Evolutionary conservation across 2,888 invertebrate species (phyloP).

Genomic region (Stegophylla sp.): DNA sequence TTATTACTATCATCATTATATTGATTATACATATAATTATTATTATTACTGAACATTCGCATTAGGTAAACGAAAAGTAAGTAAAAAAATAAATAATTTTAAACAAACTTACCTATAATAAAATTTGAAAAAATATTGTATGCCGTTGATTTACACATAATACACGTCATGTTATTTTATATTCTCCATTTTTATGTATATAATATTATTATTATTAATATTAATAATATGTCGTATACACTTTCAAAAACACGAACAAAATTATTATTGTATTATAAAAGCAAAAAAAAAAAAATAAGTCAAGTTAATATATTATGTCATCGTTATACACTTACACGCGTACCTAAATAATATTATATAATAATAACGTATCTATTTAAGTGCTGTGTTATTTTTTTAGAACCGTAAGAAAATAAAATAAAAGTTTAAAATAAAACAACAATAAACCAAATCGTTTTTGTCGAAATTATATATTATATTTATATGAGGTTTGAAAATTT

Average conservation of each 20-base stretch:
- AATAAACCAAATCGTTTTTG: constrained; percentile 49
- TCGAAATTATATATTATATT: too few species aligned
- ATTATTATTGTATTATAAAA: constrained; percentile 4
- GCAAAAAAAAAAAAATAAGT: constrained; percentile 16
- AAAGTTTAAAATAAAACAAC: constrained; percentile 50
- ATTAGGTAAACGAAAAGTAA: constrained; percentile 9
- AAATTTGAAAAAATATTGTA: background rate
- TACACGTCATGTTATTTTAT: background rate
- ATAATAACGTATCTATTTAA: constrained; percentile 33
- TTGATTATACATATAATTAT: constrained; percentile 25
- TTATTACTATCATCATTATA: background rate
- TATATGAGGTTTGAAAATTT: too few species aligned
- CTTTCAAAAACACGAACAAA: background rate
- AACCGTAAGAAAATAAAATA: constrained; percentile 33
- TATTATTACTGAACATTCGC: constrained; percentile 23
- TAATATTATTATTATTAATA: background rate
- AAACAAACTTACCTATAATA: too few species aligned
- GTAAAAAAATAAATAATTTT: background rate
- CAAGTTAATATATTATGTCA: constrained; percentile 16
- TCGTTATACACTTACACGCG: background rate
- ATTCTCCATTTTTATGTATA: background rate
- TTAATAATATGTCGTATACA: background rate
- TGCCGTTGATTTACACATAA: background rate
- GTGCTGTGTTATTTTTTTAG: constrained; percentile 59
- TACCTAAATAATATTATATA: background rate